Base-by-base conservation (phyloP, 2,888 invertebrate genomes). In the Stenotaenia linearis region DNA sequence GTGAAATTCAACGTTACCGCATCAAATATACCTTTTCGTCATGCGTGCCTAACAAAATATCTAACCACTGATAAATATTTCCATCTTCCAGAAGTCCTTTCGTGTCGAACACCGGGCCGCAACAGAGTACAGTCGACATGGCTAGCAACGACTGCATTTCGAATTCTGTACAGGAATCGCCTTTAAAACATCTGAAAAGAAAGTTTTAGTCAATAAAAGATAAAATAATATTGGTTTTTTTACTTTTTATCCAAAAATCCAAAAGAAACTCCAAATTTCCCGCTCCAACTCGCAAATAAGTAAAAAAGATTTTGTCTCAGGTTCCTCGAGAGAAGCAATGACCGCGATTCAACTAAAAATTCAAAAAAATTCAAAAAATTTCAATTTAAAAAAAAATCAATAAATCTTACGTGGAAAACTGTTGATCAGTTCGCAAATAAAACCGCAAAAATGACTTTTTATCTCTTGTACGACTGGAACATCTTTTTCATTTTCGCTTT, bases 61-160 rank as follows among this genome's bases (percentile, higher is more conserved):
- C 95, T 79, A 99, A 89, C 98, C 98, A 98, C 79, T 93, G 91
- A 86, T 97, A 98, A 83, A 96, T 91, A 82, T 88, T 87, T 75
- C 97, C 97, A 84, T 98, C 98, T 85, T 97, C 97, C 9, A 92
- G 91, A 40, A 95, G 88, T 32, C 93, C 92, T 76, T 90, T 90
- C 0, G 92, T 90, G 84, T 97, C 95, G 86, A 98, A 98, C 84
- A 96, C 95, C 0, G 97, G 93, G 0, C 99, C 99, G 86, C 98
- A 98, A 85, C 97, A 97, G 0, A 98, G 90, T 30, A 99, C 89
- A 10, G 97, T 94, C 81, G 97, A 96, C 95, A 98, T 97, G 1
- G 98, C 98, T 89, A 96, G 84, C 0, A 90, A 86, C 12, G 90
- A 88, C 15, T 88, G 86, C 82, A 89, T 85, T 83, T 90, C 90